A percentile compares a stretch with the other conserved stretches of the same genome.
phyloP scores from a whole-genome alignment of 2,113 vertebrate species.

The Takifugu bimaculatus region DNA sequence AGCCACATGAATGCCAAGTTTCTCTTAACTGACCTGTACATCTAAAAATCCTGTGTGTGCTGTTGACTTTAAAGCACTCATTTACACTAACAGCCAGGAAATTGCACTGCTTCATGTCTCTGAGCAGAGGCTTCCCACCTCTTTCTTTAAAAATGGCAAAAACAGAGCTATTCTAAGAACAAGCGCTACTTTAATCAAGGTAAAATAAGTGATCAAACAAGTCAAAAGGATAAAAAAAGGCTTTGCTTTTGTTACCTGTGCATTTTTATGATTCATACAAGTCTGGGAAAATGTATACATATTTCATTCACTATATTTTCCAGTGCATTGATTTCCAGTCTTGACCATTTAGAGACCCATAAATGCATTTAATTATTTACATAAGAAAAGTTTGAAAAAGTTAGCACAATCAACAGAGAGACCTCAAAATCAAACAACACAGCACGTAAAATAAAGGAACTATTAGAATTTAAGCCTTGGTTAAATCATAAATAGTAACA shows the following conservation, averaged over 20 bases:
- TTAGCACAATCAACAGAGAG: constrained; percentile 42
- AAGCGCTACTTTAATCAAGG: constrained; percentile 90
- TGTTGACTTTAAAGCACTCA: no score
- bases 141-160: background rate
- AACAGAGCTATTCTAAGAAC: constrained; percentile 54
- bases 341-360: constrained; percentile 49
- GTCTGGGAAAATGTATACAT: constrained; percentile 41
- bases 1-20: no score
- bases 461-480: constrained; percentile 8
- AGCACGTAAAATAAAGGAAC: constrained; percentile 23
- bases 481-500: constrained; percentile 5
- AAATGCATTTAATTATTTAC: constrained; percentile 65
- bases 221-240: constrained; percentile 82
- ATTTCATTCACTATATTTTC: constrained; percentile 57
- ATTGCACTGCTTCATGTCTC: no score
- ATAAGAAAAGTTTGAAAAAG: constrained; percentile 53
- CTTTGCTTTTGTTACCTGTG: constrained; percentile 38
- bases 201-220: constrained; percentile 90
- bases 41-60: no score
- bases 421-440: constrained; percentile 30
- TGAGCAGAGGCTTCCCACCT: no score
- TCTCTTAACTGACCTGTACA: no score
- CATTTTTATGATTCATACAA: constrained; percentile 42
- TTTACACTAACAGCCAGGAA: no score
- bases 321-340: constrained; percentile 54